Evolutionary conservation across 2,888 invertebrate genomes (phyloP), one percentile per base, ranked within the genome.

Genomic region (Trichogramma dendrolimi): DNA sequence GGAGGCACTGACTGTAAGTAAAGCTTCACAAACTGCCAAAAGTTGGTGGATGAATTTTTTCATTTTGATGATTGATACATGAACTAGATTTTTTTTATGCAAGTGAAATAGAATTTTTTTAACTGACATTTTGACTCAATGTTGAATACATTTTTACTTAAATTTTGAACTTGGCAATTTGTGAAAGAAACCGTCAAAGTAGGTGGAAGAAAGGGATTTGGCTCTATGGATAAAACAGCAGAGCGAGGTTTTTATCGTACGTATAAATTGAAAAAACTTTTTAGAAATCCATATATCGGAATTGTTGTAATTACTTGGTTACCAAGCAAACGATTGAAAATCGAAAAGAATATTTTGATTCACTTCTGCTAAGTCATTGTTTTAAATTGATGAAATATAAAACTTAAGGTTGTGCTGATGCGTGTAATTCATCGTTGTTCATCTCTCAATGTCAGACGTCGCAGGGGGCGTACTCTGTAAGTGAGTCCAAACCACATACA

Each of bases 381-480:
- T 14, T 73, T 73, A 72, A 70, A 70, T 64, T 68, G 57, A 64
- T 59, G 65, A 63, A 67, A 65, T 58, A 63, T 70, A 68, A 70
- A 75, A 73, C 69, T 74, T 72, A 74, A 74, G 74, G 74, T 66
- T 78, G 75, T 75, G 72, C 27, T 77, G 79, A 78, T 77, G 79
- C 75, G 77, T 77, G 72, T 77, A 27, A 63, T 78, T 78, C 79
- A 75, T 77, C 76, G 72, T 77, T 78, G 74, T 69, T 69, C 78
- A 75, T 76, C 66, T 46, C 77, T 74, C 78, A 77, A 74, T 75
- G 73, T 75, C 78, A 76, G 76, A 78, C 77, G 75, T 74, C 76
- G 74, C 75, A 75, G 78, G 76, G 76, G 75, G 72, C 79, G n/a
- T 76, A 75, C 76, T 78, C 78, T 79, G 79, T 79, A 79, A 79